A percentile compares a stretch with the other conserved stretches of the same genome.
phyloP scores from a whole-genome alignment of 2,888 invertebrate species.

The Scaptomyza reducta region DNA sequence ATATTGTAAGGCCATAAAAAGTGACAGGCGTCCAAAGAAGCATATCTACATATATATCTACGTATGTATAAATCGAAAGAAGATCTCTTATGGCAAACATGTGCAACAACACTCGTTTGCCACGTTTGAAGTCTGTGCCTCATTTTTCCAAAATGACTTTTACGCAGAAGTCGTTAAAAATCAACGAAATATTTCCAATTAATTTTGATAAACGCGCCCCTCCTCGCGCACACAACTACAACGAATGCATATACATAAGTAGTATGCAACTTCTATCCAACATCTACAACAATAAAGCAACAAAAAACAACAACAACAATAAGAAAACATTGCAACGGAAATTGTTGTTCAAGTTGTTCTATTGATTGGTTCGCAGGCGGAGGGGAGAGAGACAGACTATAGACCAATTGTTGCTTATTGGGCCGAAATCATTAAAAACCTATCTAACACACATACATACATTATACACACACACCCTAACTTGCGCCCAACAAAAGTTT shows the following conservation, averaged over 20 bases:
- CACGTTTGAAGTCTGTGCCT: conserved; percentile 57
- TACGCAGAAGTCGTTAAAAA: conserved; percentile 77
- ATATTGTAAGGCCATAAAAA: conserved; percentile 71
- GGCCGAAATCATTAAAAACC: conserved; percentile 69
- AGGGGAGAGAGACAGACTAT: neutral
- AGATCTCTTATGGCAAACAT: conserved; percentile 56
- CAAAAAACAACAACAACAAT: conserved; percentile 11
- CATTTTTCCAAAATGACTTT: conserved; percentile 69
- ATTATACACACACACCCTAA: conserved; percentile 6
- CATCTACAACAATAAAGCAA: conserved; percentile 4
- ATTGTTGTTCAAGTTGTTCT: conserved; percentile 56
- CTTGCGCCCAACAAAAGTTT: conserved; percentile 25
- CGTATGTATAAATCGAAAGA: conserved; percentile 9
- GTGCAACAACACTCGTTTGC: conserved; percentile 57
- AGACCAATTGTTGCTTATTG: conserved; percentile 72
- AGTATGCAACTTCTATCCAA: conserved; percentile 5
- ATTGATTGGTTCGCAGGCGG: conserved; percentile 45
- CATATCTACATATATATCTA: conserved; percentile 1
- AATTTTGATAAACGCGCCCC: conserved; percentile 75
- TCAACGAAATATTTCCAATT: conserved; percentile 74
- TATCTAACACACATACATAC: conserved; percentile 25
- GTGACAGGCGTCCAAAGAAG: conserved; percentile 48
- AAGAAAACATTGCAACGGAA: conserved; percentile 51
- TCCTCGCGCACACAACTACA: conserved; percentile 17
- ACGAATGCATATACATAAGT: conserved; percentile 2